Percentiles rank a stretch among this genome's conserved stretches.
Evolutionary conservation across 1,140 invertebrate genomes (phyloP).

Genomic region (Harpegnathos saltator): DNA sequence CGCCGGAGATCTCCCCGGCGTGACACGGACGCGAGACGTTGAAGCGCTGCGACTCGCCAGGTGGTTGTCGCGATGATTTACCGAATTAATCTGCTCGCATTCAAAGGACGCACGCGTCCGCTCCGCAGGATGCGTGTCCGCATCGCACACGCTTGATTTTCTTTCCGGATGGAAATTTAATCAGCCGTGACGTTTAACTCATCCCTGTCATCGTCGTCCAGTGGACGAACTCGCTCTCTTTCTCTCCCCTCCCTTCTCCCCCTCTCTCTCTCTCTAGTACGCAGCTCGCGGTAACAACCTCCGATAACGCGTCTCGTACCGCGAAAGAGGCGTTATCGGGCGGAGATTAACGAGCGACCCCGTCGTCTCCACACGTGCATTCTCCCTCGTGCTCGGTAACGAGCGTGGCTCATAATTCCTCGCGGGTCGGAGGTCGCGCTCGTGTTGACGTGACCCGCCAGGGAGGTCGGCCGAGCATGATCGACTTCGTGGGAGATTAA

Average conservation of each 20-base stretch:
- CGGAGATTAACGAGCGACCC: conserved; percentile 53
- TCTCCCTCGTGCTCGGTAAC: conserved; percentile 42
- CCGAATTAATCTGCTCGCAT: conserved; percentile 26
- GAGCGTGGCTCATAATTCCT: conserved; percentile 59
- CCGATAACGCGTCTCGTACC: conserved; percentile 39
- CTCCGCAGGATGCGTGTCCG: neutral
- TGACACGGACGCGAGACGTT: neutral
- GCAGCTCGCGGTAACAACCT: conserved; percentile 5
- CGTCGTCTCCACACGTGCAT: conserved; percentile 47
- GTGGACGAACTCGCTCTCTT: too few species aligned
- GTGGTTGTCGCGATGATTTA: neutral
- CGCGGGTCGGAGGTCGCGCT: conserved; percentile 58
- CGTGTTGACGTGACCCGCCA: conserved; percentile 65
- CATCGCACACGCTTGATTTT: conserved; percentile 10
- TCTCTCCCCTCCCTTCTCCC: too few species aligned
- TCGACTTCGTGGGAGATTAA: conserved; percentile 62
- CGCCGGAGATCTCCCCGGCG: neutral
- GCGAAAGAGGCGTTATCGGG: conserved; percentile 55
- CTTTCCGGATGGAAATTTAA: neutral
- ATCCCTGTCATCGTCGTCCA: neutral
- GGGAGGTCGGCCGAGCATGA: conserved; percentile 57
- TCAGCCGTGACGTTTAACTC: conserved; percentile 15
- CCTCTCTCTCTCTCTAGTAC: neutral
- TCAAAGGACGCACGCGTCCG: conserved; percentile 2
- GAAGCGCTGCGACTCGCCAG: neutral